These are phyloP conservation scores for Coptodon bakossiorum DNA, from an alignment of 2,113 vertebrate genomes.

Conservation along the genomic window DNA sequence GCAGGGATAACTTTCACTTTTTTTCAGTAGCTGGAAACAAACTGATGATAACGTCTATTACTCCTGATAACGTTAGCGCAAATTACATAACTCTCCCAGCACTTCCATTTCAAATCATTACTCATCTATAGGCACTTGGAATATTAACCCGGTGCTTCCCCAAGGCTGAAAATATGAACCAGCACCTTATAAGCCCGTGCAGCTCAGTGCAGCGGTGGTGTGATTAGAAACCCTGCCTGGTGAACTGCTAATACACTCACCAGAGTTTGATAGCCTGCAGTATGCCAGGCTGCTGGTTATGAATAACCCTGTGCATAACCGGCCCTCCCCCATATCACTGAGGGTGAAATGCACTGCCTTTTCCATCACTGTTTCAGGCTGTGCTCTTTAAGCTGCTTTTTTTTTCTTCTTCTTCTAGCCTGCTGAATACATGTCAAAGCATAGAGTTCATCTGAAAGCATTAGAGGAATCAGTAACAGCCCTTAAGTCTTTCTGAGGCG, in stretches of 20 bases:
- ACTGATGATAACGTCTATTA: constrained; percentile 25
- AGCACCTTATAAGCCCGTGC: constrained; percentile 6
- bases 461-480: constrained; percentile 58
- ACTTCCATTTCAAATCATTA: constrained; percentile 12
- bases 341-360: constrained; percentile 4
- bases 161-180: constrained; percentile 28
- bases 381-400: neutral
- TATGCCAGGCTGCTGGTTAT: constrained; percentile 36
- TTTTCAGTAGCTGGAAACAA: constrained; percentile 16
- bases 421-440: constrained; percentile 40
- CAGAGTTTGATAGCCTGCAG: constrained; percentile 43
- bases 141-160: constrained; percentile 37
- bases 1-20: neutral
- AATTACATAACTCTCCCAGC: constrained; percentile 25
- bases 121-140: constrained; percentile 28
- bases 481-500: constrained; percentile 52
- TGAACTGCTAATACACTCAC: constrained; percentile 33
- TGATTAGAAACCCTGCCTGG: constrained; percentile 44
- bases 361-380: constrained; percentile 6
- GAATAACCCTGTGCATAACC: constrained; percentile 34
- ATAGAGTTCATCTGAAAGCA: constrained; percentile 46
- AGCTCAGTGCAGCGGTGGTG: neutral
- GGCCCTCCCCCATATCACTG: constrained; percentile 3
- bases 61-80: neutral
- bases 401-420: constrained; percentile 1